Conservation (phyloP, 2,797 vertebrate species). For the Siniperca obscura region DNA sequence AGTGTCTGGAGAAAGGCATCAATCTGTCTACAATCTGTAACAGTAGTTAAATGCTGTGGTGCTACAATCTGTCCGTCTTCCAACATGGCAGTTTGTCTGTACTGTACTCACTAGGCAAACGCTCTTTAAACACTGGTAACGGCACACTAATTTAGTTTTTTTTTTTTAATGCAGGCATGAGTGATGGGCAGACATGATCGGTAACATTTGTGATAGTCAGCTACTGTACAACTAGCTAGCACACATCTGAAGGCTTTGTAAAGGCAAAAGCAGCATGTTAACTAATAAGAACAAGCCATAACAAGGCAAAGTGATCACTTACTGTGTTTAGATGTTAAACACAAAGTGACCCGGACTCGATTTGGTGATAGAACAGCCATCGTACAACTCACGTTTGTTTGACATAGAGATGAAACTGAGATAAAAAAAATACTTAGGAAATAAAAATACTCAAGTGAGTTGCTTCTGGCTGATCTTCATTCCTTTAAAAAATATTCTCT, state of each 20-base stretch:
- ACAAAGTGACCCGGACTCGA: conserved; percentile 41
- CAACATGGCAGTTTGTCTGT: conserved; percentile 20
- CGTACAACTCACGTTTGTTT: conserved; percentile 56
- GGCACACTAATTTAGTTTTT: background rate
- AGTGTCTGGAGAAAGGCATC: conserved; percentile 39
- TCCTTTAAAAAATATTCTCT: conserved; percentile 51
- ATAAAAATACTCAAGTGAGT: conserved; percentile 55
- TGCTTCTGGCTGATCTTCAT: conserved; percentile 71
- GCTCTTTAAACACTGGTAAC: conserved; percentile 29
- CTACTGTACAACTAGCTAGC: conserved; percentile 49
- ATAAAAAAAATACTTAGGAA: conserved; percentile 49
- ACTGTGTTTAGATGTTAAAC: conserved; percentile 34
- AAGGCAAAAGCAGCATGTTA: conserved; percentile 73
- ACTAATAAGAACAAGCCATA: conserved; percentile 47
- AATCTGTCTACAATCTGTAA: conserved; percentile 36
- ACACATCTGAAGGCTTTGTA: conserved; percentile 64
- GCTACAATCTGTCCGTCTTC: conserved; percentile 51
- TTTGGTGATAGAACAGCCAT: conserved; percentile 48
- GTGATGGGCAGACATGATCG: conserved; percentile 33
- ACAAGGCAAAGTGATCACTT: conserved; percentile 68
- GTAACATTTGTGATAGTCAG: conserved; percentile 39
- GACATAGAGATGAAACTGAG: conserved; percentile 48
- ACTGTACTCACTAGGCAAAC: conserved; percentile 37
- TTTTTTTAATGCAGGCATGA: conserved; percentile 31
- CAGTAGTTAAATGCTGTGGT: conserved; percentile 12